Conservation (phyloP, 1,140 invertebrate species). For the Caligus rogercresseyi region DNA sequence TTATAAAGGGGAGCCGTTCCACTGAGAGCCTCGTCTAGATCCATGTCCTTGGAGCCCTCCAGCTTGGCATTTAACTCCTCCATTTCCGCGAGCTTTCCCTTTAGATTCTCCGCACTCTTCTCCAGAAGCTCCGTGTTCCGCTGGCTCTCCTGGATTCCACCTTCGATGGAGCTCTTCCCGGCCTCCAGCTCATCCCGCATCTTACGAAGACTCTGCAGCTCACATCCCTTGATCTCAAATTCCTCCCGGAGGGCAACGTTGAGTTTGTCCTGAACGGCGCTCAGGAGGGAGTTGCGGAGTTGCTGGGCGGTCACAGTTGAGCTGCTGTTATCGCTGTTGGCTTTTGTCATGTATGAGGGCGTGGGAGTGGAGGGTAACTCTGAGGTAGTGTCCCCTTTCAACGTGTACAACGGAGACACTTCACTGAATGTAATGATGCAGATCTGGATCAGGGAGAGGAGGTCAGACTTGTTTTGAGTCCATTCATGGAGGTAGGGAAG, state of each 20-base stretch:
- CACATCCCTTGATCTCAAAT: constrained; percentile 69
- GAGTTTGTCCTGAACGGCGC: constrained; percentile 86
- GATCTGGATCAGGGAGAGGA: constrained; percentile 66
- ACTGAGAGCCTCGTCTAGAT: constrained; percentile 89
- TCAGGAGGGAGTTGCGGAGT: constrained; percentile 75
- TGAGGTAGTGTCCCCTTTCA: constrained; percentile 24
- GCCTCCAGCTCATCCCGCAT: constrained; percentile 71
- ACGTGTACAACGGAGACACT: constrained; percentile 69
- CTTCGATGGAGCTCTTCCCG: constrained; percentile 33
- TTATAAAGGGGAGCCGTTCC: constrained; percentile 89
- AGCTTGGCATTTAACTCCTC: constrained; percentile 58
- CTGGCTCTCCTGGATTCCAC: not conserved
- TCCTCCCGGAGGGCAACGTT: constrained; percentile 66
- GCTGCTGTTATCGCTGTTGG: constrained; percentile 25
- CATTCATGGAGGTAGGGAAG: constrained; percentile 92
- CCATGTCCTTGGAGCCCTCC: constrained; percentile 54
- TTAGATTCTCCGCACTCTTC: constrained; percentile 58
- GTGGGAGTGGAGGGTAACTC: constrained; percentile 27
- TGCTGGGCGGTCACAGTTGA: constrained; percentile 78
- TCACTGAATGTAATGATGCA: constrained; percentile 88
- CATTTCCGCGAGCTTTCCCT: constrained; percentile 69
- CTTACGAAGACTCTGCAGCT: constrained; percentile 69
- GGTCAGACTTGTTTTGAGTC: constrained; percentile 67
- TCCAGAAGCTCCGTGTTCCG: constrained; percentile 48
- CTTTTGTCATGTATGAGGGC: constrained; percentile 21